Evolutionary conservation across 2,888 invertebrate genomes (phyloP).

Genomic region (Drosophila ustulata): DNA sequence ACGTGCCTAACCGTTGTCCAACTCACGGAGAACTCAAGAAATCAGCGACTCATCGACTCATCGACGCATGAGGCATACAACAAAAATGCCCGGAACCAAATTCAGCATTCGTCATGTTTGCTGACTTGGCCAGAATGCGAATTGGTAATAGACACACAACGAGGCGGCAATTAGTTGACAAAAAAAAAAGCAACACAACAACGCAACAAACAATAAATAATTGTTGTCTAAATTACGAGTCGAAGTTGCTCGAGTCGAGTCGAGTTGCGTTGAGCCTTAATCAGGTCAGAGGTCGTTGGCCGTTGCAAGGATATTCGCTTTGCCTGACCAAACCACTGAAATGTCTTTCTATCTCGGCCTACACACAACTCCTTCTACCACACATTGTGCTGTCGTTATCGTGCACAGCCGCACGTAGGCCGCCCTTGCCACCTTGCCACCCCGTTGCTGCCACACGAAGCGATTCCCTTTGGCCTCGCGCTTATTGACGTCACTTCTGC

Average conservation of each 20-base stretch:
- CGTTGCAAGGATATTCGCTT: slow-evolving; percentile 71
- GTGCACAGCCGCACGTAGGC: slow-evolving; percentile 74
- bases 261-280: slow-evolving; percentile 46
- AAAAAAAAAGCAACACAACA: slow-evolving; percentile 15
- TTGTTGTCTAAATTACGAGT: slow-evolving; percentile 62
- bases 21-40: slow-evolving; percentile 10
- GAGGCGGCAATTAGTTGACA: slow-evolving; percentile 55
- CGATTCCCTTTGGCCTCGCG: slow-evolving; percentile 76
- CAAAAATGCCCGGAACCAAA: slow-evolving; percentile 65
- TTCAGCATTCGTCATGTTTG: slow-evolving; percentile 62
- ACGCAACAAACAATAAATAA: slow-evolving; percentile 58
- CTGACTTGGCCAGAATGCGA: slow-evolving; percentile 23
- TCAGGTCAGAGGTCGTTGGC: slow-evolving; percentile 75
- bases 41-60: background rate
- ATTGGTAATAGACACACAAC: slow-evolving; percentile 30
- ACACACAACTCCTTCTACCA: background rate
- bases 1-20: slow-evolving; percentile 63
- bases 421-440: slow-evolving; percentile 16
- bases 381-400: slow-evolving; percentile 27
- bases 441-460: slow-evolving; percentile 14
- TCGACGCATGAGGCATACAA: background rate
- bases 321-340: slow-evolving; percentile 42
- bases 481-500: slow-evolving; percentile 79
- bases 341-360: slow-evolving; percentile 6
- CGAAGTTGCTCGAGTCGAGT: slow-evolving; percentile 27